These are phyloP conservation scores for Merodon equestris DNA, from an alignment of 2,888 invertebrate genomes.

Conservation along the genomic window DNA sequence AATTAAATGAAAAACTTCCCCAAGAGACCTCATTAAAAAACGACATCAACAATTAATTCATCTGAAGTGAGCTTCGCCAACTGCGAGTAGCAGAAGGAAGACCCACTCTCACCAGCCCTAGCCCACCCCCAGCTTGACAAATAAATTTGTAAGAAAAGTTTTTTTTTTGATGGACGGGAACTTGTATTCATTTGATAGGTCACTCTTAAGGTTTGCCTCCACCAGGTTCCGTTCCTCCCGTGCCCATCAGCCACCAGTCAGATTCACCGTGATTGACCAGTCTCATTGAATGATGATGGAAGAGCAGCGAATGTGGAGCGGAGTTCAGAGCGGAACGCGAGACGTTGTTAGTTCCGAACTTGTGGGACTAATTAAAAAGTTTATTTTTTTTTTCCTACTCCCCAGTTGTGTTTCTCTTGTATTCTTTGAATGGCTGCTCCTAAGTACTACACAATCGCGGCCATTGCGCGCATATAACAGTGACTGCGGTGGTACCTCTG, in stretches of 20 bases:
- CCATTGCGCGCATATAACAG: slow-evolving; percentile 60
- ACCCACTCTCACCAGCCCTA: slow-evolving; percentile 16
- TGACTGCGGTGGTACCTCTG: slow-evolving; percentile 32
- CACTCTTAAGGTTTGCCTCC: slow-evolving; percentile 47
- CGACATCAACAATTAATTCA: slow-evolving; percentile 52
- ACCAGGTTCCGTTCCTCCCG: slow-evolving; percentile 39
- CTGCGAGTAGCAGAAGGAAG: too few species aligned
- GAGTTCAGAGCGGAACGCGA: slow-evolving; percentile 3
- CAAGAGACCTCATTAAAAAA: slow-evolving; percentile 55
- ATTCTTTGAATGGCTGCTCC: slow-evolving; percentile 60
- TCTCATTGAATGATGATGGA: neutral
- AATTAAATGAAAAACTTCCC: slow-evolving; percentile 39
- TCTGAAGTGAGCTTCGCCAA: neutral
- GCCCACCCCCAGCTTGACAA: neutral
- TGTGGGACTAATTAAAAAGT: slow-evolving; percentile 68
- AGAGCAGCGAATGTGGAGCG: slow-evolving; percentile 2
- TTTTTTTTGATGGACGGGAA: slow-evolving; percentile 10
- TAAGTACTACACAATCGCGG: slow-evolving; percentile 61
- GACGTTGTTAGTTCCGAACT: slow-evolving; percentile 36
- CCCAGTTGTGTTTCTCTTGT: slow-evolving; percentile 14
- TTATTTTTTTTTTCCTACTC: slow-evolving; percentile 16
- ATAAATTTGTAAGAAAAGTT: slow-evolving; percentile 36
- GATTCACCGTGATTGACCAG: neutral
- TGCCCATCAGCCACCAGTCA: slow-evolving; percentile 45
- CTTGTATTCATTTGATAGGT: slow-evolving; percentile 23